A percentile compares a stretch with the other conserved stretches of the same genome.
Conservation (phyloP, 2,113 vertebrate genomes). For the Ciconia maguari region DNA sequence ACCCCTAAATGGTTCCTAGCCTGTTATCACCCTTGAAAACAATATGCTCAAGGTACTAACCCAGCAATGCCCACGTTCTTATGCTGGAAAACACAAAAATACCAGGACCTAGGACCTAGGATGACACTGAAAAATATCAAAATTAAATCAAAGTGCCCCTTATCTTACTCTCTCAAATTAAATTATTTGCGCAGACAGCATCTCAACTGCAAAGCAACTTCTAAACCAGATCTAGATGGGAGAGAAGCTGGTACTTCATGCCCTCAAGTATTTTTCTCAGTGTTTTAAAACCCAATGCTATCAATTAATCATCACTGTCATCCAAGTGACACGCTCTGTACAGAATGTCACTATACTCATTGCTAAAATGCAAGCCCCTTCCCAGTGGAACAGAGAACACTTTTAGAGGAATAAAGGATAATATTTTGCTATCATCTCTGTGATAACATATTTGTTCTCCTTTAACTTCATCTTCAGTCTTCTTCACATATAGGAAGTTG, state of each 20-base stretch:
- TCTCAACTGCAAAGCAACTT: background rate
- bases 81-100: background rate
- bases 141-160: background rate
- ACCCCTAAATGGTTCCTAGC: background rate
- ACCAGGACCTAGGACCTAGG: background rate
- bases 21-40: background rate
- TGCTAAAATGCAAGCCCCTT: background rate
- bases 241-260: background rate
- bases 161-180: background rate
- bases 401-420: background rate
- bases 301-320: background rate
- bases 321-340: background rate
- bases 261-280: background rate
- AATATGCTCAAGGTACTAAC: background rate
- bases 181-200: background rate
- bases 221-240: background rate
- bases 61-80: background rate
- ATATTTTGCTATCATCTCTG: background rate
- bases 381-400: background rate
- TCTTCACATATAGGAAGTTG: background rate
- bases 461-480: background rate
- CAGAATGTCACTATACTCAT: background rate
- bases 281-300: background rate
- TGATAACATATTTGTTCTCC: background rate
- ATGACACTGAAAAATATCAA: background rate